Percentiles rank a stretch among this genome's conserved stretches.
Evolutionary conservation across 2,113 vertebrate genomes (phyloP).

Genomic region (Pampusana beccarii): DNA sequence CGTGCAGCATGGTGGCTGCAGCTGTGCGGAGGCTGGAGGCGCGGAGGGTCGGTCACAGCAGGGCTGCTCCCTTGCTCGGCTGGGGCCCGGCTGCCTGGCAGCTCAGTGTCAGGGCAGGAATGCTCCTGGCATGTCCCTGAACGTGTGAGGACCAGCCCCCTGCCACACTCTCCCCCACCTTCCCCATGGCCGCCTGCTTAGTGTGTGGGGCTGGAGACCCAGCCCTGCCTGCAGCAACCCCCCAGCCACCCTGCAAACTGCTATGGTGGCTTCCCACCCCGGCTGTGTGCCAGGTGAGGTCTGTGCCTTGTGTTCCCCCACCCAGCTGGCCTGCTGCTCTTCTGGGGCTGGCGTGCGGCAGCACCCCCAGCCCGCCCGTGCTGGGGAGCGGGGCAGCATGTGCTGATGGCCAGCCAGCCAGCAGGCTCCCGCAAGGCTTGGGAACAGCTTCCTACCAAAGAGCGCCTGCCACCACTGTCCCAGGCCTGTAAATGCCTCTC

Average conservation of each 20-base stretch:
- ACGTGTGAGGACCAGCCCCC: neutral
- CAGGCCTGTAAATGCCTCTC: neutral
- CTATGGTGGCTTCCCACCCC: neutral
- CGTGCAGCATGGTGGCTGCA: fast-evolving
- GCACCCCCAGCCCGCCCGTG: neutral
- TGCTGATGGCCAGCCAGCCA: neutral
- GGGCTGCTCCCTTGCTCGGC: neutral
- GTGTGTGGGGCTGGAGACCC: neutral
- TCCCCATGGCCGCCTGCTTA: neutral
- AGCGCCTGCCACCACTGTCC: neutral
- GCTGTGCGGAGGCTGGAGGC: fast-evolving
- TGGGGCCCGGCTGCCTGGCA: neutral
- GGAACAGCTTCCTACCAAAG: conserved; percentile 23
- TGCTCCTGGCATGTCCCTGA: neutral
- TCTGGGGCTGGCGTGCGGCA: neutral
- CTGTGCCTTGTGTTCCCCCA: neutral
- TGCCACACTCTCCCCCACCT: neutral
- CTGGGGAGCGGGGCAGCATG: fast-evolving
- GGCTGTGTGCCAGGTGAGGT: fast-evolving
- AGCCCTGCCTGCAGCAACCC: neutral
- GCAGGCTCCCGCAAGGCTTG: neutral
- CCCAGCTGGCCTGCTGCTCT: neutral
- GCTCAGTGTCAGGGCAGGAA: neutral
- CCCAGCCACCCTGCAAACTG: neutral
- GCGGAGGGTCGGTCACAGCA: neutral